These are phyloP conservation scores for Miniopterus natalensis DNA, from an alignment of 2,113 vertebrate species.

Conservation along the genomic window DNA sequence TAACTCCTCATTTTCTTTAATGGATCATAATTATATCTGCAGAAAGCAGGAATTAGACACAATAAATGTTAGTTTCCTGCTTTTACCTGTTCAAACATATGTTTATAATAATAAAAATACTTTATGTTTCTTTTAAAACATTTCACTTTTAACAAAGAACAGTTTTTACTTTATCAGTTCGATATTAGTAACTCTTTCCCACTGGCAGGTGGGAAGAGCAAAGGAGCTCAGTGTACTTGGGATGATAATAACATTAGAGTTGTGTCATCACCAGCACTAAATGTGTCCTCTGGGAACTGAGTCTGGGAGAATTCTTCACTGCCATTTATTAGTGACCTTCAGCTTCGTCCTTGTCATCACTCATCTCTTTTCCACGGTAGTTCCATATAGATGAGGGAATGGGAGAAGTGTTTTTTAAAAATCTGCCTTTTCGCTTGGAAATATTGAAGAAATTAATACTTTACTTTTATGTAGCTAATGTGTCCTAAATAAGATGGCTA, in stretches of 20 bases:
- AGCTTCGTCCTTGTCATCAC: not conserved
- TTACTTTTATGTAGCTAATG: not conserved
- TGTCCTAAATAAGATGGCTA: not conserved
- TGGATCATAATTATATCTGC: not conserved
- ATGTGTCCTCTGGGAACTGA: not conserved
- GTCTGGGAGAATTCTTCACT: not conserved
- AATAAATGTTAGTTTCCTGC: not conserved
- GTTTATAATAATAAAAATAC: not conserved
- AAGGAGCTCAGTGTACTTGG: not conserved
- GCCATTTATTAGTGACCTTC: not conserved
- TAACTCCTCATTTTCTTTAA: slow-evolving; percentile 49
- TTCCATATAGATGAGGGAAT: not conserved
- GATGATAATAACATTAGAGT: not conserved
- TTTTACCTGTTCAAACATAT: slow-evolving; percentile 12
- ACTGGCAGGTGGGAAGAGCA: not conserved
- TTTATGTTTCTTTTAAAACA: not conserved
- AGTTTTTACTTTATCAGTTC: not conserved
- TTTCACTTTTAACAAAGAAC: not conserved
- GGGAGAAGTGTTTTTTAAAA: not conserved
- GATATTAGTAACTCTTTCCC: not conserved
- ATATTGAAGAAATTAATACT: not conserved
- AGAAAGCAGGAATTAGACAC: not conserved
- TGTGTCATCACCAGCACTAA: not conserved
- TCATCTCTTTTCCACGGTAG: not conserved
- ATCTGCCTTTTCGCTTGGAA: not conserved